phyloP scores from a whole-genome alignment of 2,888 invertebrate genomes.

The Anoplius nigerrimus region DNA sequence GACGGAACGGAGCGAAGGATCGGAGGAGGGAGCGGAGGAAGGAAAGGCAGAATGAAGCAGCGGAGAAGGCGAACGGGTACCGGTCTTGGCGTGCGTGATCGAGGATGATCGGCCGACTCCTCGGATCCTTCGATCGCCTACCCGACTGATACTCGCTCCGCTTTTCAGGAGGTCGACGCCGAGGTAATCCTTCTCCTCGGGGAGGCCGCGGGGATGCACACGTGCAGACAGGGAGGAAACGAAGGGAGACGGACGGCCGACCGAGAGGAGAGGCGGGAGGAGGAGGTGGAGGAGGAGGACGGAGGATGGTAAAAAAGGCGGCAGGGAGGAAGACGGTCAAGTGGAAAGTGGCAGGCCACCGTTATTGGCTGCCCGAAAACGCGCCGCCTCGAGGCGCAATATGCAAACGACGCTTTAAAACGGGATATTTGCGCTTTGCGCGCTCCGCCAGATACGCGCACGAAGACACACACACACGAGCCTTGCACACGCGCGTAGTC shows the following conservation, averaged over 20 bases:
- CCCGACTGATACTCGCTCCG: slow-evolving; percentile 15
- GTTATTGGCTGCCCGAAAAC: slow-evolving; percentile 61
- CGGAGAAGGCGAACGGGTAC: slow-evolving; percentile 12
- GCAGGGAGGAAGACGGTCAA: slow-evolving; percentile 36
- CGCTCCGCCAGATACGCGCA: slow-evolving; percentile 22
- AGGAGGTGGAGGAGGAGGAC: not conserved
- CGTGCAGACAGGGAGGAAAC: not conserved
- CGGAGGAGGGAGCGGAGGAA: not conserved
- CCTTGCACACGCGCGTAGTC: not conserved
- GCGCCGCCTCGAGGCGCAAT: slow-evolving; percentile 60
- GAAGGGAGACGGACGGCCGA: not conserved
- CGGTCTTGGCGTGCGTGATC: slow-evolving; percentile 45
- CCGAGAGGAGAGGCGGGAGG: slow-evolving; percentile 14
- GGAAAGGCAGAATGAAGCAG: not conserved
- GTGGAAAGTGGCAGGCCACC: slow-evolving; percentile 60
- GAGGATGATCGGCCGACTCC: slow-evolving; percentile 47
- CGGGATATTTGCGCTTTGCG: slow-evolving; percentile 70
- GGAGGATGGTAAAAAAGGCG: slow-evolving; percentile 13
- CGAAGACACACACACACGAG: not conserved
- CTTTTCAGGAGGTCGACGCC: slow-evolving; percentile 36
- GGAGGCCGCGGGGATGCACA: slow-evolving; percentile 11
- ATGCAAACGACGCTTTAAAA: slow-evolving; percentile 70
- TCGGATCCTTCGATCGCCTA: slow-evolving; percentile 37
- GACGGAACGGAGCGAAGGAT: not conserved
- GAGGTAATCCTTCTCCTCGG: slow-evolving; percentile 33